Base-by-base conservation (phyloP, 2,888 invertebrate species). In the Pedicia rivosa region DNA sequence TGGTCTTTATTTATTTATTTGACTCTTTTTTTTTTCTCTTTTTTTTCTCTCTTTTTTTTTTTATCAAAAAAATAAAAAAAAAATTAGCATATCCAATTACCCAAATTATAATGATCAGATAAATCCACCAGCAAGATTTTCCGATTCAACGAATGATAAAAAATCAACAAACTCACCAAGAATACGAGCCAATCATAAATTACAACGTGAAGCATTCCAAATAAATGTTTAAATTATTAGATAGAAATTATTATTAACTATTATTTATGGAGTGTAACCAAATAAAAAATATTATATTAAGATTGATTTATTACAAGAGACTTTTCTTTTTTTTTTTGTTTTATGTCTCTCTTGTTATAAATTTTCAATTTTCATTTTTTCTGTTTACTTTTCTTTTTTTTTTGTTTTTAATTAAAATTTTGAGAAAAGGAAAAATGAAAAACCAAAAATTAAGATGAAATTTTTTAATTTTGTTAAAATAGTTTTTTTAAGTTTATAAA, bases 41-140 rank as follows among this genome's bases (percentile, higher is more conserved):
- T 30, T 30, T 17, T 30, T 30, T 30, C 16, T 30, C 19, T 30
- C 30, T 16, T 17, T 30, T n/a, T n/a, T 12, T n/a, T 14, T 15
- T 16, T 15, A 29, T 15, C 9, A 14, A 32, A 22, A 33, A 13
- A 14, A 33, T 13, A 33, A 24, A 10, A 9, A 31, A 24, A 24
- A 33, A 33, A 22, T 33, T 51, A 78, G 78, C 66, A 78, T 78
- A 69, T 78, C 78, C 49, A 78, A 78, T 62, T 76, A 76, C 63
- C 75, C 74, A 51, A 79, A 77, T 61, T 81, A 78, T 70, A 79
- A 75, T 68, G 80, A 81, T 54, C 75, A 79, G 62, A 79, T 82
- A 55, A 79, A 86, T 66, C 86, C 84, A 52, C 84, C 86, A 53
- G 75, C 79, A 53, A 75, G 84, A 46, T 87, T 87, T 70, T 82